Evolutionary conservation across 2,797 vertebrate species (phyloP).

Genomic region (Crocodylus rhombifer): DNA sequence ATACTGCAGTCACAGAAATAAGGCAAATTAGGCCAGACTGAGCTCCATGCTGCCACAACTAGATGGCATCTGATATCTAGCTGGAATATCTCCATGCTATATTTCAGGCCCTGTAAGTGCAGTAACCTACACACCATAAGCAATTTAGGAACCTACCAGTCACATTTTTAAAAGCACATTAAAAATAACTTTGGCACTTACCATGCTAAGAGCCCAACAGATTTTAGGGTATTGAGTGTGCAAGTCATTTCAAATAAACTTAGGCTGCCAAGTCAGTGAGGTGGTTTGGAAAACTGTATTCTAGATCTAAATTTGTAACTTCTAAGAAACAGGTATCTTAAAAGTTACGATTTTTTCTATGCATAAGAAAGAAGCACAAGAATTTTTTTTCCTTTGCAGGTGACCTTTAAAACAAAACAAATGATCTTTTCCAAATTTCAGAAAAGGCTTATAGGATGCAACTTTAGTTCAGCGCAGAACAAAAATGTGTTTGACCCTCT

Average conservation of each 20-base stretch:
- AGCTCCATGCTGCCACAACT: not conserved
- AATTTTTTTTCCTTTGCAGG: not conserved
- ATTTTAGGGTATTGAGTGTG: not conserved
- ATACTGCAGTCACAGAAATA: not conserved
- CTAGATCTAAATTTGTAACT: too few relatives aligned
- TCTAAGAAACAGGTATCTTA: too few relatives aligned
- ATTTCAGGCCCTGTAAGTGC: too few relatives aligned
- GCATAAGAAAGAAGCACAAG: not conserved
- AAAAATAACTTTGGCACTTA: not conserved
- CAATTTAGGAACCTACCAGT: not conserved
- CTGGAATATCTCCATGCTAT: not conserved
- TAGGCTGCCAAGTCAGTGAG: not conserved
- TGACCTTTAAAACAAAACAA: not conserved
- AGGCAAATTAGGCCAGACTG: not conserved
- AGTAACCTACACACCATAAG: too few relatives aligned
- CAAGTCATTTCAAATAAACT: not conserved
- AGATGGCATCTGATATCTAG: not conserved
- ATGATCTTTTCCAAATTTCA: not conserved
- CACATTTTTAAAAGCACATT: not conserved
- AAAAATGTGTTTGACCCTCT: constrained; percentile 8
- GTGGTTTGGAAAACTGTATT: too few relatives aligned
- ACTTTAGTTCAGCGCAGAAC: constrained; percentile 13
- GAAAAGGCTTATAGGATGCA: not conserved
- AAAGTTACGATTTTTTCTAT: too few relatives aligned
- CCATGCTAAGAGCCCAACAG: not conserved